Percentiles rank a stretch among this genome's conserved stretches.
These are phyloP conservation scores for Entelurus aequoreus DNA, from an alignment of 2,113 vertebrate species.

Conservation along the genomic window DNA sequence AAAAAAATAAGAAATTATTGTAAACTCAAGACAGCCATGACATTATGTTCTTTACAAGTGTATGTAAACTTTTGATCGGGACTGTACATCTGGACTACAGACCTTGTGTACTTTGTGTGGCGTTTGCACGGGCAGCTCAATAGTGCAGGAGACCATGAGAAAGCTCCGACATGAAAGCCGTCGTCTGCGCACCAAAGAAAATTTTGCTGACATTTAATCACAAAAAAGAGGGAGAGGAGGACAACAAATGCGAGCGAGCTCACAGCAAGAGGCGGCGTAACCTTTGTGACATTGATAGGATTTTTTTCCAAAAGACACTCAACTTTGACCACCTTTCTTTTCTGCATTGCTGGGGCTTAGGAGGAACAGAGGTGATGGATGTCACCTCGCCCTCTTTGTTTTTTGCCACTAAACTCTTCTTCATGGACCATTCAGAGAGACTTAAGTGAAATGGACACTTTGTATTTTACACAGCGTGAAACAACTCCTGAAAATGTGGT, in stretches of 20 bases:
- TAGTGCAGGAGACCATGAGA: slow-evolving; percentile 58
- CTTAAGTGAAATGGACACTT: slow-evolving; percentile 40
- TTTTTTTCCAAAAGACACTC: slow-evolving; percentile 58
- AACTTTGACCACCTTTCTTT: slow-evolving; percentile 19
- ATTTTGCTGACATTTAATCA: slow-evolving; percentile 73
- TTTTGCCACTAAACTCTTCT: slow-evolving; percentile 30
- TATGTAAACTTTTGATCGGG: too few relatives aligned
- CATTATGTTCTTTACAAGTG: too few relatives aligned
- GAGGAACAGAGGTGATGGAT: slow-evolving; percentile 49
- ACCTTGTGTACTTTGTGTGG: slow-evolving; percentile 57
- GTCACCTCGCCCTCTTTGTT: slow-evolving; percentile 44
- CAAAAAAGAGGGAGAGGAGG: slow-evolving; percentile 60
- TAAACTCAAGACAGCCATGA: too few relatives aligned
- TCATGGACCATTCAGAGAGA: slow-evolving; percentile 45
- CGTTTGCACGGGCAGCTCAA: slow-evolving; percentile 45
- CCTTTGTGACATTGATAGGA: slow-evolving; percentile 76
- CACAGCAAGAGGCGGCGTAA: slow-evolving; percentile 68
- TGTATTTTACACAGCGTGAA: slow-evolving; percentile 54
- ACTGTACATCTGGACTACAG: background rate
- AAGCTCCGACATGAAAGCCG: slow-evolving; percentile 68
- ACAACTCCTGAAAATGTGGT: slow-evolving; percentile 40
- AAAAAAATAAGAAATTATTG: too few relatives aligned
- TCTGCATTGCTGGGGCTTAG: slow-evolving; percentile 24
- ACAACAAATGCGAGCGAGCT: slow-evolving; percentile 46
- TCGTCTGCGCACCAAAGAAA: slow-evolving; percentile 68